Base-by-base conservation (phyloP, 37 sponge, comb jelly and placozoan species). In the Amphimedon queenslandica region DNA sequence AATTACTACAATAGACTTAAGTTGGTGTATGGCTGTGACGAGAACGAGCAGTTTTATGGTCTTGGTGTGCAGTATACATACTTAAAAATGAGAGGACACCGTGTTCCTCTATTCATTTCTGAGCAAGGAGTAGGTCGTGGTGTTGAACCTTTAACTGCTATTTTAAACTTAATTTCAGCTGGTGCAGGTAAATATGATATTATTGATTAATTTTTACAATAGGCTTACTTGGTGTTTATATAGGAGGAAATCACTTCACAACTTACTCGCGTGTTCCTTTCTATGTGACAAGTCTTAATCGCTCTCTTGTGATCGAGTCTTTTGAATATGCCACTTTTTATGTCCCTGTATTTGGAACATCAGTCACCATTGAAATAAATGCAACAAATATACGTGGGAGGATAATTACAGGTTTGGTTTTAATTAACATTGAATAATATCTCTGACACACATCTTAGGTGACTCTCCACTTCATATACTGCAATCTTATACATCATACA, bases 91-190 rank as follows among this genome's bases (percentile, higher is more conserved):
- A 86, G 82, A 63, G 92, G 87, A 10, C 35, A 79, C 36, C 21
- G 64, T 10, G 73, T 91, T 37, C 92, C 92, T 11, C 39, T 91
- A 67, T 91, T 91, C 43, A 47, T 77, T 34, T 77, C 87, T 2
- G 92, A 91, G 57, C 83, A 91, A 47, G 92, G 92, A 31, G 87
- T 91, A 21, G 92, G 92, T 2, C 34, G 92, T 30, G 92, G 92
- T 23, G 37, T 64, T 33, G 53, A 91, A 51, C 87, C 87, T 24
- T 20, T 91, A 25, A 82, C 92, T 21, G 36, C 30, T 21, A 32
- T 89, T 10, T 67, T 89, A 29, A 81, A 89, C 69, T 16, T 25
- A 8, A 65, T 70, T 20, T 71, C 84, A n/a, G 74, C 76, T 31
- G 89, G 83, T 47, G 63, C 82, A 67, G 82, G 88, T 87, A 39